Evolutionary conservation across 2,888 invertebrate genomes (phyloP), one percentile per base, ranked within the genome.

Genomic region (Luffia ferchaultella): DNA sequence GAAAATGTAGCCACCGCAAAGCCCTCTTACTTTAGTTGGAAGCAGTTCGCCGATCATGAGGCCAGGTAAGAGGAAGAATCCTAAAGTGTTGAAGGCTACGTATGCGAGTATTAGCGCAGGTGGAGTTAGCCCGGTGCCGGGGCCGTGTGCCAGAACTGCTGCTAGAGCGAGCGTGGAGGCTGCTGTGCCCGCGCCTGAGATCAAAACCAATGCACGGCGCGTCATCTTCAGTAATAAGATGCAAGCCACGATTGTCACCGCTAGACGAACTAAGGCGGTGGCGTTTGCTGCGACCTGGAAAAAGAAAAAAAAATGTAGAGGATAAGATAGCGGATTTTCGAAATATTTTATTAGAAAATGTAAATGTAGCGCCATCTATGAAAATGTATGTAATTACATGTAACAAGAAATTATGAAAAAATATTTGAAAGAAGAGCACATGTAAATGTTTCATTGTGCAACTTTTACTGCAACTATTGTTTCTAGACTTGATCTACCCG

Each of bases 31-130:
- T 66, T 88, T 89, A 0, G 90, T 88, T 0, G 93, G 93, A 9
- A 92, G 85, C 1, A 93, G 77, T 70, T 93, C 93, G 0, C 91
- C 90, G 16, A 91, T 85, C 89, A 93, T 89, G 20, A 92, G 86
- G 16, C 90, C 90, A 0, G 93, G 92, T 55, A 93, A 82, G 1
- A 90, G 86, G 85, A 93, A 88, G 62, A 93, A 86, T 1, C 91
- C 90, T 30, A 90, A 65, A 0, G 93, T 92, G 66, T 92, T 93
- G 57, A 89, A 87, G 3, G 88, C 90, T 16, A 93, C 90, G 67
- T 92, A 93, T 40, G 85, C 65, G n/a, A 92, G 69, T 1, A 93
- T 80, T 50, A 83, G 69, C 0, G 63, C 53, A 0, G 79, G 75
- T 0, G 71, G 67, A 0, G 67, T 51, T 50, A 69, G 30, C 41